A percentile compares a stretch with the other conserved stretches of the same genome.
Evolutionary conservation across 1,140 invertebrate genomes (phyloP).

Genomic region (Brachystomella parvula): DNA sequence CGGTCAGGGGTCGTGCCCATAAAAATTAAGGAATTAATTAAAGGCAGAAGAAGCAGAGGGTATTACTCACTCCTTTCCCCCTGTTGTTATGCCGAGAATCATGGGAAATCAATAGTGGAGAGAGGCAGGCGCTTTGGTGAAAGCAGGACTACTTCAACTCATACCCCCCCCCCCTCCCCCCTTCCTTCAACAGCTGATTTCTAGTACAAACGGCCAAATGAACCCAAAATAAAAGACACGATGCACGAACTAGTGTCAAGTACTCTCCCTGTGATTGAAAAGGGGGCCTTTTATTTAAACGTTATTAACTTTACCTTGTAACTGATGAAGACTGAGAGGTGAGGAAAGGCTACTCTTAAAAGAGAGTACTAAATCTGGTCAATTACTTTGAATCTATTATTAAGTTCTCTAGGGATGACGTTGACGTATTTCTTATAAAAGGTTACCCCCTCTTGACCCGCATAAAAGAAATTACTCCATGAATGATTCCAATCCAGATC

Average conservation of each 20-base stretch:
- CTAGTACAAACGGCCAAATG: too few relatives aligned
- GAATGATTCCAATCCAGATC: slow-evolving; percentile 61
- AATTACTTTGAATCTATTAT: slow-evolving; percentile 62
- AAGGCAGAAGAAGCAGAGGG: too few relatives aligned
- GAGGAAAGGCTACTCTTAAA: too few relatives aligned
- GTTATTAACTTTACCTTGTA: too few relatives aligned
- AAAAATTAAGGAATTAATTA: too few relatives aligned
- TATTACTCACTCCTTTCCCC: not conserved
- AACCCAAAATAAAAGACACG: too few relatives aligned
- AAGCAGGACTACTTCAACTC: not conserved
- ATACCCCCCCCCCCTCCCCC: not conserved
- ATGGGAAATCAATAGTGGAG: not conserved
- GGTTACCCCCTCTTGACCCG: slow-evolving; percentile 50
- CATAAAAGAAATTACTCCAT: slow-evolving; percentile 58
- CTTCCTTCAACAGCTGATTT: too few relatives aligned
- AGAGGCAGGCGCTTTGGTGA: not conserved
- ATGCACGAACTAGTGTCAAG: too few relatives aligned
- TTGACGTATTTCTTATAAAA: slow-evolving; percentile 76
- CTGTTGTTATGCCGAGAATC: not conserved
- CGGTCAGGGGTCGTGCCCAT: too few relatives aligned
- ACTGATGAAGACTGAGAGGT: too few relatives aligned
- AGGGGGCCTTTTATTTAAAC: too few relatives aligned
- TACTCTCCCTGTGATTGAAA: too few relatives aligned
- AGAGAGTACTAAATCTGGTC: slow-evolving; percentile 47
- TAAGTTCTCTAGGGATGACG: slow-evolving; percentile 63